Conservation (phyloP, 2,113 vertebrate genomes). For the Etheostoma cragini region DNA sequence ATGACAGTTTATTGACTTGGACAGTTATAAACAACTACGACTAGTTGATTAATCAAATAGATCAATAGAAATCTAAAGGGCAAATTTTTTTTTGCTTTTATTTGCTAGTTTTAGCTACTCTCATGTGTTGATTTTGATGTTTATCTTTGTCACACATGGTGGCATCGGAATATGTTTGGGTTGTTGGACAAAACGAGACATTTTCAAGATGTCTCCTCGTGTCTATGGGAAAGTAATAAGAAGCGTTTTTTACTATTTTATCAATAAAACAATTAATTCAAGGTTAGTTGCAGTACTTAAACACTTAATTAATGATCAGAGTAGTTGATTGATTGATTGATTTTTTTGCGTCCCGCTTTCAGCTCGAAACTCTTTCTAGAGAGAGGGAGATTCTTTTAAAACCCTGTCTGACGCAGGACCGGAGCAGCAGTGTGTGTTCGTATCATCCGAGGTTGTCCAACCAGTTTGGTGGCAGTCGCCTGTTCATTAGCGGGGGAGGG, state of each 20-base stretch:
- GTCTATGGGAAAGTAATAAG: not conserved
- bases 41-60: too few species aligned
- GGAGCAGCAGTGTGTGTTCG: not conserved
- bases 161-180: too few species aligned
- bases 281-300: too few species aligned
- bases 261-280: too few species aligned
- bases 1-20: too few species aligned
- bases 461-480: conserved; percentile 53
- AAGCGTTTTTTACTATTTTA: not conserved
- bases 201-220: not conserved
- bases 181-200: too few species aligned
- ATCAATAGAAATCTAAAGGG: too few species aligned
- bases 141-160: not conserved
- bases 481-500: conserved; percentile 52
- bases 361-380: not conserved
- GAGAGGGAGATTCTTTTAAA: not conserved
- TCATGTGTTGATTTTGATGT: not conserved
- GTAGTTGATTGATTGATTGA: too few species aligned
- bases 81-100: too few species aligned
- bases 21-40: too few species aligned
- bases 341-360: not conserved
- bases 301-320: too few species aligned
- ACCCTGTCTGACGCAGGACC: not conserved
- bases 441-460: conserved; percentile 10
- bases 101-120: not conserved